Base-by-base conservation (phyloP, 2,888 invertebrate genomes). In the Andrena trimmerana region DNA sequence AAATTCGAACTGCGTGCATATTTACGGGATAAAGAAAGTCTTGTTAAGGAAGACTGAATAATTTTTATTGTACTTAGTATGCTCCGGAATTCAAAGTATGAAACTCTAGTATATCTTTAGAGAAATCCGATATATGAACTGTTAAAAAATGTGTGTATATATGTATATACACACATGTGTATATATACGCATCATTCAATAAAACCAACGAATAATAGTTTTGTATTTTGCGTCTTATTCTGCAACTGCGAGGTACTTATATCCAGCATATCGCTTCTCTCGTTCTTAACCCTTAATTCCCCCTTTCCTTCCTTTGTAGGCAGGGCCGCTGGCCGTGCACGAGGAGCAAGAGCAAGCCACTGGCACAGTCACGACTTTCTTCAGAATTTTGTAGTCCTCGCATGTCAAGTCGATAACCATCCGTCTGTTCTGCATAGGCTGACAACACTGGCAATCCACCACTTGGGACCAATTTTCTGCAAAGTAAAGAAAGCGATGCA, bases 331-430 rank as follows among this genome's bases (percentile, higher is more conserved):
- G 1, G 77, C 66, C 0, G 10, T n/a, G 20, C 83, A 83, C 1
- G 31, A 6, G 1, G 83, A 79, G 81, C 95, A 95, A 3, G 91
- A 86, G 75, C 95, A 95, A 5, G 86, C 83, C n/a, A 86, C 85
- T 6, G 95, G 95, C 2, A 94, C 88, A 1, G 86, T 62, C 3
- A 95, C 81, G 52, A 85, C 83, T 74, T 92, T 93, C 29, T 85
- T 89, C 20, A 93, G 85, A 20, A 62, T 79, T 65, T 88, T 89
- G 4, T 95, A 95, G 90, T 95, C 95, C 7, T 94, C 94, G 83
- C 96, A 96, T 7, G 90, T 90, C 83, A 96, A 89, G 50, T 91
- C 86, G 2, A 95, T 94, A 2, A 90, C 81, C 20, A 95, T 63
- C 8, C 92, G 86, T n/a, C 89, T 88, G 90, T 94, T 95, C 63